phyloP scores from a whole-genome alignment of 2,888 invertebrate species.

The Zygogramma bicolorata region DNA sequence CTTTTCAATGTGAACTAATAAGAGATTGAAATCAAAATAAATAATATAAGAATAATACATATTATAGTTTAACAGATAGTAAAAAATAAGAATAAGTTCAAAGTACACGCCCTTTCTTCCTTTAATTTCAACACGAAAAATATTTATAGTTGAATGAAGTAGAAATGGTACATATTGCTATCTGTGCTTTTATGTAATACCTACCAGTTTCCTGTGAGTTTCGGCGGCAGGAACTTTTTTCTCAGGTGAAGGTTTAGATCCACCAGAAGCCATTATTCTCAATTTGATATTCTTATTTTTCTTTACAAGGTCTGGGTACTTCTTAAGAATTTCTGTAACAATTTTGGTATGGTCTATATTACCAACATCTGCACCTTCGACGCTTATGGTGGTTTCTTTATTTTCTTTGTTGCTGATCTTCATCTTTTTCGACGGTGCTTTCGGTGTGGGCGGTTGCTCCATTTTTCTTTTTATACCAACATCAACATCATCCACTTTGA shows the following conservation, averaged over 20 bases:
- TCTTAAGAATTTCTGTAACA: slow-evolving; percentile 87
- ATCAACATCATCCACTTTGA: slow-evolving; percentile 23
- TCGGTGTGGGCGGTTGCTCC: slow-evolving; percentile 58
- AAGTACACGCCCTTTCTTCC: no score
- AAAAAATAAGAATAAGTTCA: no score
- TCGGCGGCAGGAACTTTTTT: slow-evolving; percentile 24
- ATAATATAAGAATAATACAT: no score
- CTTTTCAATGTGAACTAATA: no score
- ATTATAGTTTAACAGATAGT: no score
- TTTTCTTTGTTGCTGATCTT: slow-evolving; percentile 75
- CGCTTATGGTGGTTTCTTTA: slow-evolving; percentile 63
- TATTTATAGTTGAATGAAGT: no score
- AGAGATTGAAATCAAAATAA: no score
- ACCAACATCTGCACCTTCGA: slow-evolving; percentile 54
- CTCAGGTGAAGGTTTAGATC: slow-evolving; percentile 36
- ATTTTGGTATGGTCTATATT: slow-evolving; percentile 80
- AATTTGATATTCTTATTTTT: slow-evolving; percentile 89
- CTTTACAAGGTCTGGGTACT: slow-evolving; percentile 88
- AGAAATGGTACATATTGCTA: background rate
- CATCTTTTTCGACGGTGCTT: slow-evolving; percentile 67
- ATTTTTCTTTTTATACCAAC: slow-evolving; percentile 44
- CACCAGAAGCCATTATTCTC: slow-evolving; percentile 79
- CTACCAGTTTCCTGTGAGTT: slow-evolving; percentile 27
- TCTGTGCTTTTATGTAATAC: no score
- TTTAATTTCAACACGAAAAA: no score